These are phyloP conservation scores for Anagrus nilaparvatae DNA, from an alignment of 1,140 invertebrate genomes.

Conservation along the genomic window DNA sequence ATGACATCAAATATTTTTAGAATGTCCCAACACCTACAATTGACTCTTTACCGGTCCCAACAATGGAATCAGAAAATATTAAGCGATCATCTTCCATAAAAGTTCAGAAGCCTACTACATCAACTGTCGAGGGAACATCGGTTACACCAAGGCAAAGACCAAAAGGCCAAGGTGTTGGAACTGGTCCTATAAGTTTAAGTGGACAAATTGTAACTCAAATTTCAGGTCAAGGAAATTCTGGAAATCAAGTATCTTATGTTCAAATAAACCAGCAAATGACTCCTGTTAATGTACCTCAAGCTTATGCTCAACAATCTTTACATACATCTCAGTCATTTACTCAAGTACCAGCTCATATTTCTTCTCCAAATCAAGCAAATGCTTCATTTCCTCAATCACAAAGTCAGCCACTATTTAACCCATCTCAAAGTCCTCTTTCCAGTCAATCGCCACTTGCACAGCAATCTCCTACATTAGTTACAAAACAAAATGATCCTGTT, in stretches of 20 bases:
- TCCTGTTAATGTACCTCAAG: conserved; percentile 25
- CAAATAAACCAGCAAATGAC: conserved; percentile 28
- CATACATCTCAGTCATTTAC: conserved; percentile 22
- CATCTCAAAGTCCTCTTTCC: conserved; percentile 36
- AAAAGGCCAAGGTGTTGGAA: conserved; percentile 49
- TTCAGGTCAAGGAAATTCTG: conserved; percentile 35
- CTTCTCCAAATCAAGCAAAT: conserved; percentile 31
- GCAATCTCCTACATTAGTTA: conserved; percentile 34
- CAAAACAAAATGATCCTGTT: conserved; percentile 22
- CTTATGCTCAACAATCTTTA: conserved; percentile 19
- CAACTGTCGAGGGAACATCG: conserved; percentile 61
- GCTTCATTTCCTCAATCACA: conserved; percentile 25
- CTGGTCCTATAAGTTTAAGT: conserved; percentile 37
- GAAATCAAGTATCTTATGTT: conserved; percentile 28
- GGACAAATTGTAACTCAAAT: conserved; percentile 39
- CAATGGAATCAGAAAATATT: conserved; percentile 52
- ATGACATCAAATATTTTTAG: conserved; percentile 33
- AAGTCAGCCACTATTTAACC: conserved; percentile 25
- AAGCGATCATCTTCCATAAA: conserved; percentile 49
- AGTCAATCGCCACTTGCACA: conserved; percentile 34
- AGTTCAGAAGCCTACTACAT: conserved; percentile 40
- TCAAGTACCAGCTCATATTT: conserved; percentile 30
- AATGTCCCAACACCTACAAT: conserved; percentile 54
- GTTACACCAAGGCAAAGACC: conserved; percentile 78
- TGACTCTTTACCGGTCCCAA: conserved; percentile 52